phyloP scores from a whole-genome alignment of 2,797 vertebrate genomes.

The Parambassis ranga region DNA sequence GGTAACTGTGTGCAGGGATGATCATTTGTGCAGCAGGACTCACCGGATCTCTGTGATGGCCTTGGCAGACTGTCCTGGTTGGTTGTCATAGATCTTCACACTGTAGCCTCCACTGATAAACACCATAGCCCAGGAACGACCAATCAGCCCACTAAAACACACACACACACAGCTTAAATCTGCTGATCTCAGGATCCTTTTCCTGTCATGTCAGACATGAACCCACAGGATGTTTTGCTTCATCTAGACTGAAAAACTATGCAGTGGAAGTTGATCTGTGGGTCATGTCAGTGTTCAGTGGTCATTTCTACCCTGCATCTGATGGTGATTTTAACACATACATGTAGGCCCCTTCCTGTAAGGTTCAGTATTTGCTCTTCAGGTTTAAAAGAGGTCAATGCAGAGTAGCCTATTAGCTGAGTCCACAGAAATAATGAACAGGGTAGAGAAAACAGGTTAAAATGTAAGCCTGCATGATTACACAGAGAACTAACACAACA shows the following conservation, averaged over 20 bases:
- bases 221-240: background rate
- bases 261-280: background rate
- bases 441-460: background rate
- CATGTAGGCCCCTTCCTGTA: too few relatives aligned
- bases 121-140: constrained; percentile 94
- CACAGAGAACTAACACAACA: background rate
- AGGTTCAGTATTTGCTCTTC: constrained; percentile 14
- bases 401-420: background rate
- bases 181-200: background rate
- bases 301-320: background rate
- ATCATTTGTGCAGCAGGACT: constrained; percentile 24
- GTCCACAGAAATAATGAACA: constrained; percentile 5
- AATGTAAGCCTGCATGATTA: background rate
- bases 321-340: too few relatives aligned
- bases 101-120: constrained; percentile 89
- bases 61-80: constrained; percentile 82
- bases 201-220: background rate
- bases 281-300: background rate
- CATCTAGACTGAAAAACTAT: background rate
- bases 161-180: background rate
- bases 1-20: too few relatives aligned
- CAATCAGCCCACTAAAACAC: constrained; percentile 89
- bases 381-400: constrained; percentile 7
- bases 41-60: constrained; percentile 88
- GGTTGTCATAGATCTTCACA: constrained; percentile 91